phyloP scores from a whole-genome alignment of 1,140 invertebrate species.

The Eurosta solidaginis region DNA sequence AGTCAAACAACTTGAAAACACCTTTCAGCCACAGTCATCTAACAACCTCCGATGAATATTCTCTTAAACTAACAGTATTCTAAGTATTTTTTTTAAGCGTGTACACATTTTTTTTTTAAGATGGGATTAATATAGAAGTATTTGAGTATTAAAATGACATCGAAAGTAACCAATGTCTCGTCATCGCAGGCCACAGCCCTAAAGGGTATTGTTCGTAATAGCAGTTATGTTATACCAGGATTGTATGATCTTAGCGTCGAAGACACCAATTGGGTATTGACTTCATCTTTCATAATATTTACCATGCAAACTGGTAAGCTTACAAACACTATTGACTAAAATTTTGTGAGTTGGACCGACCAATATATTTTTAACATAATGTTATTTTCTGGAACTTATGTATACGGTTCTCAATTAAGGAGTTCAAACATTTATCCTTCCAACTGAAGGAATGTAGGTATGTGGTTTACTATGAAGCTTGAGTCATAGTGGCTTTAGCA shows the following conservation, averaged over 20 bases:
- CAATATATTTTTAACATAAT: not conserved
- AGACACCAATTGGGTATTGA: conserved; percentile 91
- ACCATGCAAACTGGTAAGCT: conserved; percentile 91
- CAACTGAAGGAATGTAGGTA: too few relatives aligned
- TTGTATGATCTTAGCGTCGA: conserved; percentile 68
- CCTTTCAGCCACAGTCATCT: not conserved
- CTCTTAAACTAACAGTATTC: not conserved
- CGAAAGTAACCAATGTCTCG: conserved; percentile 44
- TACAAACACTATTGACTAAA: not conserved
- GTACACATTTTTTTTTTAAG: too few relatives aligned
- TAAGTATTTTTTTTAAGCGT: not conserved
- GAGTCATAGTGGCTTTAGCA: too few relatives aligned
- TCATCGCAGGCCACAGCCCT: conserved; percentile 42
- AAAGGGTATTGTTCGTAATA: conserved; percentile 46
- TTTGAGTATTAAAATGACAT: conserved; percentile 35
- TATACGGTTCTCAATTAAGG: too few relatives aligned
- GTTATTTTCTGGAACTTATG: not conserved
- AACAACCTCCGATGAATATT: not conserved
- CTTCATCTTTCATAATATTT: conserved; percentile 93
- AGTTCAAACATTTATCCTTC: too few relatives aligned
- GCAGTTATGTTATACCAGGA: conserved; percentile 60
- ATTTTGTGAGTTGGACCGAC: not conserved
- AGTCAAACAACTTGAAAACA: not conserved
- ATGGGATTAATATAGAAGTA: not conserved
- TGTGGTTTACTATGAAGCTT: too few relatives aligned